A percentile compares a stretch with the other conserved stretches of the same genome.
phyloP scores from a whole-genome alignment of 2,888 invertebrate species.

The Drosophila merina region DNA sequence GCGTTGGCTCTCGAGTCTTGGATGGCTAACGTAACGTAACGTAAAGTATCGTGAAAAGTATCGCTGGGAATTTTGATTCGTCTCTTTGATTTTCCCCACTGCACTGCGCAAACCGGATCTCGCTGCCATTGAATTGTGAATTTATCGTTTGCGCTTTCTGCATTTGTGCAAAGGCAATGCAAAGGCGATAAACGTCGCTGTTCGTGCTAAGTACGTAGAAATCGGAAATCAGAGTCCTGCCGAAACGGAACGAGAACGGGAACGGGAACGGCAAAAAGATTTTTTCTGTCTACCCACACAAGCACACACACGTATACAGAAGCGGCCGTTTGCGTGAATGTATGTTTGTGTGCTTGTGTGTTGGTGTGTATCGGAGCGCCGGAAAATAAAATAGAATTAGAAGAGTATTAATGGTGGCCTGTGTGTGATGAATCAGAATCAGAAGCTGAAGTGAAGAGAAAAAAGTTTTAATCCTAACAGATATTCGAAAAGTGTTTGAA shows the following conservation, averaged over 20 bases:
- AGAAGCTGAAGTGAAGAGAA: slow-evolving; percentile 25
- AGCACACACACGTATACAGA: slow-evolving; percentile 49
- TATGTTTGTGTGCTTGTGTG: slow-evolving; percentile 47
- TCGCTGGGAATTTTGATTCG: neutral
- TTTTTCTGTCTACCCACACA: slow-evolving; percentile 75
- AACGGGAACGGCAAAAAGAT: slow-evolving; percentile 70
- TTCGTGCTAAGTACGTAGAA: slow-evolving; percentile 59
- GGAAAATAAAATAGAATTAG: slow-evolving; percentile 29
- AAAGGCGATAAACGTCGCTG: slow-evolving; percentile 51
- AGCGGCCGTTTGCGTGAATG: slow-evolving; percentile 45
- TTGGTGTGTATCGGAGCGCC: slow-evolving; percentile 50
- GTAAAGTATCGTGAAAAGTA: no score
- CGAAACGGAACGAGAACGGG: slow-evolving; percentile 50
- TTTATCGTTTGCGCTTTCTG: slow-evolving; percentile 24
- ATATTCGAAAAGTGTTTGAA: slow-evolving; percentile 32
- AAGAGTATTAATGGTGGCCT: slow-evolving; percentile 16
- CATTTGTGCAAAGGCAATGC: slow-evolving; percentile 61
- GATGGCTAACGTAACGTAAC: no score
- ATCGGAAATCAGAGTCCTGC: slow-evolving; percentile 34
- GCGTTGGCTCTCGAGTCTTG: neutral
- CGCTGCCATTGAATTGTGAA: neutral
- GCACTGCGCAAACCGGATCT: slow-evolving; percentile 5
- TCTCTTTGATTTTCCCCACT: slow-evolving; percentile 2
- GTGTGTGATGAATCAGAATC: slow-evolving; percentile 17
- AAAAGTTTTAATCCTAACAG: slow-evolving; percentile 17